Evolutionary conservation across 2,888 invertebrate species (phyloP), one percentile per base, ranked within the genome.

Genomic region (Nectonema munidae): DNA sequence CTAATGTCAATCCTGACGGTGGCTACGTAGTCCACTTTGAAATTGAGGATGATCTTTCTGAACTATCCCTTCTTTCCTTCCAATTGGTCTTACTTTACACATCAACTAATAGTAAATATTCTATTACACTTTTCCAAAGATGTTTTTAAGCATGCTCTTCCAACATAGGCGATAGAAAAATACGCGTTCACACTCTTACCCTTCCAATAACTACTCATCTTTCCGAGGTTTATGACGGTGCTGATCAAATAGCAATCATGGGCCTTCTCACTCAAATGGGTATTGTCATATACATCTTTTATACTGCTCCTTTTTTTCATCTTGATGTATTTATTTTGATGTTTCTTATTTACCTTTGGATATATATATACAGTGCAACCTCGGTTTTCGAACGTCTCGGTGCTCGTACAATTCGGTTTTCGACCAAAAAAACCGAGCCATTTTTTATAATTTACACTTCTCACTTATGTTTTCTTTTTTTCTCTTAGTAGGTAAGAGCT

Each of bases 81-180:
- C 95, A 95, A 62, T 86, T 86, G 1, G 89, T 95, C 1, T 57
- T 95, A 38, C 64, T 95, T 1, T 95, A 95, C 52, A 95, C 95
- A 2, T 83, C 75, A 14, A 73, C 73, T 52, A 75, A 73, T 63
- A 76, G 69, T 59, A 49, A 43, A 45, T 44, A 11, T 14, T 18
- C 16, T 13, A 28, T 33, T 18, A 19, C 9, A 13, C 4, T 25
- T 9, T 25, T 25, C 25, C 6, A 25, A 25, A n/a, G 25, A 25
- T 9, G n/a, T 30, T 14, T 6, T 30, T 11, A 30, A 30, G 14
- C 6, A 32, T 13, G 14, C 11, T 21, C 37, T 40, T 11, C 16
- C 29, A 16, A 44, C 46, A 3, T 49, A 71, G 72, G 76, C 34
- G 95, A 95, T 57, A 63, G 95, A 39, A 64, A 89, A 47, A 99